Evolutionary conservation across 2,888 invertebrate species (phyloP).

Genomic region (Drosophila siamana): DNA sequence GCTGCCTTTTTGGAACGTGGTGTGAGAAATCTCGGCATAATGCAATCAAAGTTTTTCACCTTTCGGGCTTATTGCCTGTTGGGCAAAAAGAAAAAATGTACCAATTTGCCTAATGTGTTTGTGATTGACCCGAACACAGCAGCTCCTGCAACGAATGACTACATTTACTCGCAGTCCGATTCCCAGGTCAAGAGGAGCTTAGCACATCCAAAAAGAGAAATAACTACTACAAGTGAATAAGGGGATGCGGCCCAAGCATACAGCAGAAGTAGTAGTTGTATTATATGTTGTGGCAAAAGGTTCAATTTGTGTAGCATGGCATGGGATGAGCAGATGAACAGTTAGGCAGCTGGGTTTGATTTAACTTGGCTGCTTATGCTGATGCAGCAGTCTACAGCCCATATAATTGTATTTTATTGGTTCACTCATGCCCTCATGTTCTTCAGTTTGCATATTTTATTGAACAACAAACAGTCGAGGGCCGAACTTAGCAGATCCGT

Average conservation of each 20-base stretch:
- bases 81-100: slow-evolving; percentile 53
- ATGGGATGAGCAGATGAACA: not conserved
- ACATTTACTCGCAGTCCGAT: slow-evolving; percentile 16
- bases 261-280: no score
- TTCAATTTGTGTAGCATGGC: not conserved
- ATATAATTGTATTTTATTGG: not conserved
- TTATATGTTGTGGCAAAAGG: not conserved
- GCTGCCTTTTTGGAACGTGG: slow-evolving; percentile 17
- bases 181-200: slow-evolving; percentile 33
- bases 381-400: not conserved
- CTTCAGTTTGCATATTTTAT: not conserved
- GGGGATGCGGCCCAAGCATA: no score
- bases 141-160: slow-evolving; percentile 13
- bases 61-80: slow-evolving; percentile 56
- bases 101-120: slow-evolving; percentile 73
- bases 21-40: slow-evolving; percentile 70
- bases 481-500: not conserved
- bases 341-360: not conserved
- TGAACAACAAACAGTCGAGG: not conserved
- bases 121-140: slow-evolving; percentile 61
- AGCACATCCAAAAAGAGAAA: slow-evolving; percentile 13
- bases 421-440: no score
- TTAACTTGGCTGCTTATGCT: not conserved
- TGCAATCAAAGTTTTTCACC: slow-evolving; percentile 72
- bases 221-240: not conserved